Base-by-base conservation (phyloP, 2,888 invertebrate genomes). In the Gerris lacustris region DNA sequence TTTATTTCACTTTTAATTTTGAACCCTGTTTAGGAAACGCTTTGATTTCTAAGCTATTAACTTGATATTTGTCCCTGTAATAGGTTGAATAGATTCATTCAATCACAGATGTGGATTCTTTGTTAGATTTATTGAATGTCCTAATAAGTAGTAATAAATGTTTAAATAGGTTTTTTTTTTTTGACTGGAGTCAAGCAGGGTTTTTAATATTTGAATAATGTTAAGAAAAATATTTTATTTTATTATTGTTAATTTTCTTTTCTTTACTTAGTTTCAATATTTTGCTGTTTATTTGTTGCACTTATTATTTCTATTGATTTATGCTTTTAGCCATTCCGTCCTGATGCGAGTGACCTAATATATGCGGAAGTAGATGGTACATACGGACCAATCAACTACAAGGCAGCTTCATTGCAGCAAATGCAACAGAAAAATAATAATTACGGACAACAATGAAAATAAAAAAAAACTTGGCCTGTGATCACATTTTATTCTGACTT, bases 361-460 rank as follows among this genome's bases (percentile, higher is more conserved):
- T 94, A 94, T 82, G 94, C 94, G 73, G 94, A 94, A 81, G 89
- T 92, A 77, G 93, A 94, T 81, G 88, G 89, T 79, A 91, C 91
- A 78, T 94, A 94, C 81, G 94, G 94, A 76, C 94, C 94, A 67
- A 93, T 94, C 80, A 91, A 94, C 83, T 94, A 94, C 83, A 94
- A 94, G 80, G 90, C 90, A 74, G 93, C 93, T 72, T 93, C 92
- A 62, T 15, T 55, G 55, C 55, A 55, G 15, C 55, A 55, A 55
- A 55, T 55, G 55, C 55, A 55, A 55, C 55, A 55, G 55, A 55
- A 55, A 55, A 55, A 55, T 55, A 55, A 15, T 55, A 15, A 55
- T 31, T 31, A 31, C 31, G 31, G 31, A 31, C 31, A 31, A 55
- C 55, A 55, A 11, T 15, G 9, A 55, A 9, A 11, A 15, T 4